Evolutionary conservation across 2,113 vertebrate species (phyloP).

Genomic region (human (Homo sapiens)): DNA sequence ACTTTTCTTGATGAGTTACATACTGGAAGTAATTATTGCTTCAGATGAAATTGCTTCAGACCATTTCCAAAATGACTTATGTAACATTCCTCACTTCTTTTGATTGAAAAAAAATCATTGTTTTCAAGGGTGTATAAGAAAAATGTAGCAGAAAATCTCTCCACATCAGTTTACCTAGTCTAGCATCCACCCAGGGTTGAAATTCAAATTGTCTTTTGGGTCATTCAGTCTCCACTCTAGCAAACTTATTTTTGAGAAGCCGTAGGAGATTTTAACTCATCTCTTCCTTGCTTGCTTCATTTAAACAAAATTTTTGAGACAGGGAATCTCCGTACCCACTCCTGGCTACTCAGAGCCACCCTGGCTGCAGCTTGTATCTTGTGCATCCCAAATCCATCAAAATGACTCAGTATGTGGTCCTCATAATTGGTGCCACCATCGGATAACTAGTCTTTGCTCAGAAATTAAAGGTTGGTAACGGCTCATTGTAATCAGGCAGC

Average conservation of each 20-base stretch:
- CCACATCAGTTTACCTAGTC: background rate
- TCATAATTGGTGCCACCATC: background rate
- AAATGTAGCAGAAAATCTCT: background rate
- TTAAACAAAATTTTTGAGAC: background rate
- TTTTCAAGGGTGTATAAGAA: constrained; percentile 25
- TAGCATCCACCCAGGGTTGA: background rate
- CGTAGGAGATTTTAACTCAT: background rate
- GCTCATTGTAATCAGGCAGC: background rate
- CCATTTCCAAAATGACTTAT: constrained; percentile 51
- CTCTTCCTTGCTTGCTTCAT: background rate
- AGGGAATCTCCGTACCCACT: background rate
- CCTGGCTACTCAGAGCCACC: background rate
- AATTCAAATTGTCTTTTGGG: background rate
- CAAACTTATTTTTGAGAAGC: background rate
- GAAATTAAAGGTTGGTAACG: background rate
- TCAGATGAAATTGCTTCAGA: constrained; percentile 60
- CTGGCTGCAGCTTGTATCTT: background rate
- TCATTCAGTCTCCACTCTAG: background rate
- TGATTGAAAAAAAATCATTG: background rate
- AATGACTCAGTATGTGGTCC: background rate
- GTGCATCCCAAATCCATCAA: background rate
- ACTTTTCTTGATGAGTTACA: constrained; percentile 28
- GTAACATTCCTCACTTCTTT: constrained; percentile 12
- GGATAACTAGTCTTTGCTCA: background rate
- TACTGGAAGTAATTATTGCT: constrained; percentile 38